A percentile compares a stretch with the other conserved stretches of the same genome.
Evolutionary conservation across 2,888 invertebrate genomes (phyloP).

Genomic region (Trissolcus japonicus): DNA sequence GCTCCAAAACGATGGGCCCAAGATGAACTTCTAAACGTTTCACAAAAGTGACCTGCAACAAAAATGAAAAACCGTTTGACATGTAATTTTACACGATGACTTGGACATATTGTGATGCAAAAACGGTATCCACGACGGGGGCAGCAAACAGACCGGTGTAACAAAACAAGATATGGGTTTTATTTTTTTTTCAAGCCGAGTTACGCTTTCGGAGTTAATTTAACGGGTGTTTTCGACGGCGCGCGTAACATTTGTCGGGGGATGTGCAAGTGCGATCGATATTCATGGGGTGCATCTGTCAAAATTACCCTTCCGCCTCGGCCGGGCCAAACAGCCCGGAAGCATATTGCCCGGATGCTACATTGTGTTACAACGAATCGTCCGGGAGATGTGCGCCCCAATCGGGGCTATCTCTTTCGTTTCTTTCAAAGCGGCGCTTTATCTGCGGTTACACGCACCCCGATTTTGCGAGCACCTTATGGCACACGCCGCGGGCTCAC

Average conservation of each 20-base stretch:
- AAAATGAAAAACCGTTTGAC: too few species aligned
- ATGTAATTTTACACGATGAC: too few species aligned
- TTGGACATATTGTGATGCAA: neutral
- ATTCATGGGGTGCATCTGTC: slow-evolving; percentile 66
- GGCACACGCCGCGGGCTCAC: slow-evolving; percentile 26
- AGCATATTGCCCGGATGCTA: slow-evolving; percentile 53
- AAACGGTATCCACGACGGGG: neutral
- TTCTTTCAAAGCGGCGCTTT: slow-evolving; percentile 26
- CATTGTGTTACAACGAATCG: slow-evolving; percentile 51
- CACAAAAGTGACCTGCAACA: too few species aligned
- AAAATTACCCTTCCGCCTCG: slow-evolving; percentile 67
- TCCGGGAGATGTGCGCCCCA: slow-evolving; percentile 26
- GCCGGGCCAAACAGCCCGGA: slow-evolving; percentile 49
- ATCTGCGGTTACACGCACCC: slow-evolving; percentile 48
- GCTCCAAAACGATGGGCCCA: too few species aligned
- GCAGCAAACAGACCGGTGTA: neutral
- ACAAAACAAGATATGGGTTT: neutral
- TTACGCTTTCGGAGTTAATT: slow-evolving; percentile 10
- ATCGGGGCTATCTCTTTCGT: slow-evolving; percentile 31
- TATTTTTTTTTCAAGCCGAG: too few species aligned
- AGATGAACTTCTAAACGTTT: too few species aligned
- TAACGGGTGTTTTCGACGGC: slow-evolving; percentile 13
- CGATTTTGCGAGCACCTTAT: slow-evolving; percentile 37
- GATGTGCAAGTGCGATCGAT: slow-evolving; percentile 61
- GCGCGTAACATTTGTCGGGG: slow-evolving; percentile 53